Base-by-base conservation (phyloP, 2,113 vertebrate species). In the Caracal caracal region DNA sequence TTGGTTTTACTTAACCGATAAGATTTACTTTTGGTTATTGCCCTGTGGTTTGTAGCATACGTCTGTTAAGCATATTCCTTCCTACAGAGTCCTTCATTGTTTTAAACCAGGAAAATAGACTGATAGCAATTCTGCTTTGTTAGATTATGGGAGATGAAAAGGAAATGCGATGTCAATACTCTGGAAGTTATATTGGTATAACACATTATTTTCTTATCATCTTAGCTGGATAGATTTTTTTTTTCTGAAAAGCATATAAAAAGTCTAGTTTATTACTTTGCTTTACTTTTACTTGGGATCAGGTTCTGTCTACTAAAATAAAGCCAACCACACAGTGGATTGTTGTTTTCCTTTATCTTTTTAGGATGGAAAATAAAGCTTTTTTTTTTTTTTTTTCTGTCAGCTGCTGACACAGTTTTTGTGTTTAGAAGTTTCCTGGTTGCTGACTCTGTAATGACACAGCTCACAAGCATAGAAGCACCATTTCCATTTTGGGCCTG, bases 261-360 rank as follows among this genome's bases (percentile, higher is more conserved):
- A 90, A 84, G 24, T 51, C 28, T 70, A 86, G 33, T 24, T 35
- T 79, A 49, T 24, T 65, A 22, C 4, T 85, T 92, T 87, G 68
- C 6, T 95, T 94, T 63, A 37, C 49, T 85, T 86, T 96, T 88
- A 88, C 40, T 88, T 66, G 78, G 71, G 43, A 86, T 81, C 47
- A 78, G 26, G 43, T 75, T 95, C 83, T 93, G 70, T 51, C 68
- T 91, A 9, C 47, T 78, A 96, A 94, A 88, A 95, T 70, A 73
- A 56, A 70, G 30, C 17, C 49, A 90, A 37, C 8, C 10, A 37
- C 40, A 75, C 30, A 56, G 28, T 68, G 49, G 65, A 90, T 79
- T 1, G 0, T 47, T 88, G 71, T 40, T 88, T 40, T 95, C 84
- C 40, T 88, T 93, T 47, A 47, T 83, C 75, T 63, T 96, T 76